Percentiles rank a stretch among this genome's conserved stretches.
Conservation (phyloP, 2,797 vertebrate species). For the Peromyscus aztecus region DNA sequence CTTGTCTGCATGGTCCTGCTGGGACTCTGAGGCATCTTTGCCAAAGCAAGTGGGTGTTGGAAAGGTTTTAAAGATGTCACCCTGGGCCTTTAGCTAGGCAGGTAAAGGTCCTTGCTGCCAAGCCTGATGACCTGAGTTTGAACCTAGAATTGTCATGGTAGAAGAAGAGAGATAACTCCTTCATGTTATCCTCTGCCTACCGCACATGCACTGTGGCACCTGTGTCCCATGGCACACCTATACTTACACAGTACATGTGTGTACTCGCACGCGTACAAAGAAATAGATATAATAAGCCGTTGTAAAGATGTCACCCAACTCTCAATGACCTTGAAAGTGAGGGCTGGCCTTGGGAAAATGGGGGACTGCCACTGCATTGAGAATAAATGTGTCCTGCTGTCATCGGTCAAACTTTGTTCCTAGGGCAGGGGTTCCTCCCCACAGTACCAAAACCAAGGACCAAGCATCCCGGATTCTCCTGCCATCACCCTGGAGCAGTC, state of each 20-base stretch:
- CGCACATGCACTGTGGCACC: not conserved
- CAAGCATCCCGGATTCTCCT: not conserved
- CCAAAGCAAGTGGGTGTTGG: not conserved
- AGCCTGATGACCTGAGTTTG: not conserved
- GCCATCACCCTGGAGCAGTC: accelerated
- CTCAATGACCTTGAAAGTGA: not conserved
- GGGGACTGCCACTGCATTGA: not conserved
- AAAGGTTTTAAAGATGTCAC: not conserved
- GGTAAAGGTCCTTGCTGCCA: not conserved
- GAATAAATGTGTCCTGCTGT: not conserved
- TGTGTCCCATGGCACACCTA: not conserved
- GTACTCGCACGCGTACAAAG: not conserved
- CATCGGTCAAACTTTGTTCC: not conserved
- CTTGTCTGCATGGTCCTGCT: not conserved
- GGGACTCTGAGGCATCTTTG: not conserved
- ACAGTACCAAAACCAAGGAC: not conserved
- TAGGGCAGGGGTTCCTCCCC: not conserved
- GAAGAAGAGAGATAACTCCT: not conserved
- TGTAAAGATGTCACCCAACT: not conserved
- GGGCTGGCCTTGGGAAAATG: not conserved
- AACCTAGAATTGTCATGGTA: not conserved
- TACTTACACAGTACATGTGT: not conserved
- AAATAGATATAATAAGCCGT: not conserved
- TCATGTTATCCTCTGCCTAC: not conserved
- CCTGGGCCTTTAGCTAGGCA: not conserved